Evolutionary conservation across 2,888 invertebrate species (phyloP).

Genomic region (Pammene fasciana): DNA sequence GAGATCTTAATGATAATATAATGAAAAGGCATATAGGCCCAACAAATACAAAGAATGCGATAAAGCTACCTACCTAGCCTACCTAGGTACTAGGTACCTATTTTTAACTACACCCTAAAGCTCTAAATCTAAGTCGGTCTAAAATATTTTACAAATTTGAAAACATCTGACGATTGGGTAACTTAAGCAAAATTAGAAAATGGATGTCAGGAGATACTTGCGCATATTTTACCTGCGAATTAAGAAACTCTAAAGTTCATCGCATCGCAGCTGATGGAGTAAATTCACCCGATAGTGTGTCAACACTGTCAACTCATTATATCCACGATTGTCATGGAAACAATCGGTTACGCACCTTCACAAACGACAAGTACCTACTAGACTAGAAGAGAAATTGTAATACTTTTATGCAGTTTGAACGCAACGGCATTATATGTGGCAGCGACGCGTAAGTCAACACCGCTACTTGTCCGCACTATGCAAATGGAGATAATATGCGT

Average conservation of each 20-base stretch:
- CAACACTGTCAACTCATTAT: slow-evolving; percentile 8
- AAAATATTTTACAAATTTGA: too few relatives aligned
- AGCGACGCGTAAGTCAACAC: slow-evolving; percentile 69
- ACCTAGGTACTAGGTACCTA: too few relatives aligned
- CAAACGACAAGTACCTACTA: slow-evolving; percentile 34
- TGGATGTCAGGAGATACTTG: not conserved
- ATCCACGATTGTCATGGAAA: slow-evolving; percentile 16
- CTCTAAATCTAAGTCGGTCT: too few relatives aligned
- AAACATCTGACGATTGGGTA: too few relatives aligned
- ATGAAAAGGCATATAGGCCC: too few relatives aligned
- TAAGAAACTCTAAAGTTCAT: not conserved
- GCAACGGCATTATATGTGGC: slow-evolving; percentile 62
- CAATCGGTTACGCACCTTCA: slow-evolving; percentile 31
- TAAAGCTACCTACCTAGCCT: too few relatives aligned
- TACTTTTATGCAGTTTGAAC: slow-evolving; percentile 59
- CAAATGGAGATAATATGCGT: slow-evolving; percentile 78
- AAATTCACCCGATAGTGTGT: slow-evolving; percentile 1
- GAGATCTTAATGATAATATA: too few relatives aligned
- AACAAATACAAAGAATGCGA: too few relatives aligned
- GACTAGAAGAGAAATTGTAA: slow-evolving; percentile 52
- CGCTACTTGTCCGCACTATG: slow-evolving; percentile 78
- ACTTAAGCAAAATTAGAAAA: too few relatives aligned
- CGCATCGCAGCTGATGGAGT: not conserved
- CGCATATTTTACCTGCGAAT: not conserved
- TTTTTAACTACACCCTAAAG: too few relatives aligned